A percentile compares a stretch with the other conserved stretches of the same genome.
These are phyloP conservation scores for Zoanthus sociatus DNA, from an alignment of 92 coral and sea anemone genomes.

Conservation along the genomic window DNA sequence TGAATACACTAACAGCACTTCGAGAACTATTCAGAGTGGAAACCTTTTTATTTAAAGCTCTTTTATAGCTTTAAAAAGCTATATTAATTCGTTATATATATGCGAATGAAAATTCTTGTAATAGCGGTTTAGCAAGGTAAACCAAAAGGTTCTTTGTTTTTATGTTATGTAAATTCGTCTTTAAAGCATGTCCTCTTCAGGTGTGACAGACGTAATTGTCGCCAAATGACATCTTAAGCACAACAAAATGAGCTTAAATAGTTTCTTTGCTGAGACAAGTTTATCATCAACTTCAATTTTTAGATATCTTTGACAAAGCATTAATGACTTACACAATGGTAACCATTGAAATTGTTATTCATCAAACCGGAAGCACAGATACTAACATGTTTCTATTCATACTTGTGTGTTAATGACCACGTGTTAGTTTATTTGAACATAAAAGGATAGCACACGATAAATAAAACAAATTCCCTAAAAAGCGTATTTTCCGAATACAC, in stretches of 20 bases:
- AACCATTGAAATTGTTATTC: not conserved
- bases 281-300: not conserved
- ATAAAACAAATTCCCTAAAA: not conserved
- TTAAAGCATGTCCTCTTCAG: not conserved
- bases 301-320: slow-evolving; percentile 19
- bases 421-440: slow-evolving; percentile 7
- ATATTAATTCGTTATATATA: not conserved
- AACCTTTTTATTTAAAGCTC: no score
- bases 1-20: no score
- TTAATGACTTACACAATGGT: not conserved
- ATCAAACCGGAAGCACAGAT: slow-evolving; percentile 8
- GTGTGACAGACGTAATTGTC: not conserved
- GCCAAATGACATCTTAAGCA: not conserved
- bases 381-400: not conserved
- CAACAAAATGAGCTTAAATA: not conserved
- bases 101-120: not conserved
- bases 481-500: not conserved
- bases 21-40: no score
- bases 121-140: not conserved
- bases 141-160: slow-evolving; percentile 25
- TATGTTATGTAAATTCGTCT: not conserved
- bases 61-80: not conserved
- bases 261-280: not conserved
- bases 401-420: slow-evolving; percentile 33
- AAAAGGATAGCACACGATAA: not conserved